Percentiles rank a stretch among this genome's conserved stretches.
Conservation (phyloP, 2,113 vertebrate genomes). For the Anhinga anhinga region DNA sequence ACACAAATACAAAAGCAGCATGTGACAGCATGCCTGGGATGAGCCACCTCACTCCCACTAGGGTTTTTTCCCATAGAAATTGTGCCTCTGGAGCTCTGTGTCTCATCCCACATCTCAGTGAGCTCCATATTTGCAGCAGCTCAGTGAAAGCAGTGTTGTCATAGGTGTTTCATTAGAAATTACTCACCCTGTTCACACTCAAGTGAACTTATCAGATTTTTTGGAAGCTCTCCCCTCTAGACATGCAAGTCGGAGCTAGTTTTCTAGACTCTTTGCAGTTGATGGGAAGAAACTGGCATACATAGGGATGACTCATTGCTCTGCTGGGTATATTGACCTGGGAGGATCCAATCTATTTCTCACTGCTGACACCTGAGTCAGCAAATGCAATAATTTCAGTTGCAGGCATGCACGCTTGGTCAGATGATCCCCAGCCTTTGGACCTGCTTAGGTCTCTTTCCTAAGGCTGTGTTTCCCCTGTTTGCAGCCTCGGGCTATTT, state of each 20-base stretch:
- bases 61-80: not conserved
- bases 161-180: not conserved
- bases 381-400: not conserved
- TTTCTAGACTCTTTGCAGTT: not conserved
- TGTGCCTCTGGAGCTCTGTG: not conserved
- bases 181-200: not conserved
- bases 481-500: not conserved
- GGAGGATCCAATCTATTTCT: not conserved
- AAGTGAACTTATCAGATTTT: not conserved
- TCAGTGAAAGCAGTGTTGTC: not conserved
- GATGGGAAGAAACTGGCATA: not conserved
- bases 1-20: not conserved
- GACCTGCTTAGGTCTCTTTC: not conserved
- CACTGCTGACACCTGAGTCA: not conserved
- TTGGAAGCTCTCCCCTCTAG: not conserved
- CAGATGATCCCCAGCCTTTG: not conserved
- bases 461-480: not conserved
- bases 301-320: not conserved
- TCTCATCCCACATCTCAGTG: not conserved
- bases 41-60: not conserved
- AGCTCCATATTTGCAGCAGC: not conserved
- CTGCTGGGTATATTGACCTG: not conserved
- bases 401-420: fast-evolving
- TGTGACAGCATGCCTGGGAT: not conserved
- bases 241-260: not conserved